Conservation (phyloP, 2,797 vertebrate species). For the Lepilemur septentrionalis region DNA sequence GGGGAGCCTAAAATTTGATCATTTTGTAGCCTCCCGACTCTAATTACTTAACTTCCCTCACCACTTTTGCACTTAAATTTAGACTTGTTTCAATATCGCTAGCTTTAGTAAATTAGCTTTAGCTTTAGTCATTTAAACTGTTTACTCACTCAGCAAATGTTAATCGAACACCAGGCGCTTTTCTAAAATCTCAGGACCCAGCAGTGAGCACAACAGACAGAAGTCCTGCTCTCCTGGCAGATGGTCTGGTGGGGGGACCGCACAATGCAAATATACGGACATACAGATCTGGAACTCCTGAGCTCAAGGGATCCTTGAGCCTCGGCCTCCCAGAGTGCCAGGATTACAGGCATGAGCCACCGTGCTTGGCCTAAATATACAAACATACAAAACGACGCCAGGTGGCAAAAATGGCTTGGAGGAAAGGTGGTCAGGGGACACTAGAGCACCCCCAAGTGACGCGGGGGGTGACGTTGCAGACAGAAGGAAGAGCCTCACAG, state of each 20-base stretch:
- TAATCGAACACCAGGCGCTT: neutral
- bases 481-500: neutral
- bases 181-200: neutral
- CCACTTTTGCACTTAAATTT: neutral
- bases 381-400: rapidly evolving
- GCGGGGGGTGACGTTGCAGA: rapidly evolving
- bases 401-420: neutral
- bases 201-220: neutral
- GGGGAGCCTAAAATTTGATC: neutral
- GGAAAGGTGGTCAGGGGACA: neutral
- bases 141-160: neutral
- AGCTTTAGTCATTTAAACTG: neutral
- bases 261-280: rapidly evolving
- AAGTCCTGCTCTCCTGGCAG: neutral
- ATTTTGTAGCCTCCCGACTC: neutral
- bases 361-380: too few species aligned
- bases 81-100: neutral
- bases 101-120: conserved; percentile 30
- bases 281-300: too few species aligned
- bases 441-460: neutral
- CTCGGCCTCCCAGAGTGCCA: too few species aligned
- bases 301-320: too few species aligned
- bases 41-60: neutral
- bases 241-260: neutral
- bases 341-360: too few species aligned